Evolutionary conservation across 1,140 invertebrate genomes (phyloP).

Genomic region (Chrysomallon squamiferum): DNA sequence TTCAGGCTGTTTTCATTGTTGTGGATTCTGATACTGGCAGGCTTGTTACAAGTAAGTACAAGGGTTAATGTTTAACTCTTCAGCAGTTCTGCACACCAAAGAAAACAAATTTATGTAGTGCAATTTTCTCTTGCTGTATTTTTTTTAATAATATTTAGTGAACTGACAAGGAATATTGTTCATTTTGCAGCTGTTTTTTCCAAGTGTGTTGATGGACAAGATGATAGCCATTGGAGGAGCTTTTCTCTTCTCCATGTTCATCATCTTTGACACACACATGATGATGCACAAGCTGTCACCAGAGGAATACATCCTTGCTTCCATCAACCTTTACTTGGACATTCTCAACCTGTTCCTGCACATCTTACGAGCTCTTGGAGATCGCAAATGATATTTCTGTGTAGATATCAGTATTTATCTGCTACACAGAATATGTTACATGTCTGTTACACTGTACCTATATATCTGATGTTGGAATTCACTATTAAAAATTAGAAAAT

Average conservation of each 20-base stretch:
- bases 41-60: constrained; percentile 65
- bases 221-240: constrained; percentile 75
- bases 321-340: constrained; percentile 86
- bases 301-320: constrained; percentile 80
- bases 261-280: constrained; percentile 73
- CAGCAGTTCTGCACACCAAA: no score
- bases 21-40: constrained; percentile 75
- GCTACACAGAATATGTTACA: no score
- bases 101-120: no score
- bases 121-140: no score
- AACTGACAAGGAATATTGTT: no score
- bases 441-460: no score
- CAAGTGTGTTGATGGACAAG: constrained; percentile 73
- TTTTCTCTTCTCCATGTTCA: constrained; percentile 77
- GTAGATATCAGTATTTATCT: not conserved
- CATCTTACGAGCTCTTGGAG: constrained; percentile 70
- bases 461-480: no score
- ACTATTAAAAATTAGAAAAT: no score
- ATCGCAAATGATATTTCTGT: constrained; percentile 24
- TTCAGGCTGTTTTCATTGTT: constrained; percentile 76
- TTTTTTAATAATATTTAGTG: no score
- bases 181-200: constrained; percentile 75
- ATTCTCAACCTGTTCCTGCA: constrained; percentile 87
- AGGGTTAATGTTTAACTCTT: not conserved
- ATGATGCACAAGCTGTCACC: constrained; percentile 75